Evolutionary conservation across 2,888 invertebrate species (phyloP), one percentile per base, ranked within the genome.

Genomic region (Adelognathus sp.): DNA sequence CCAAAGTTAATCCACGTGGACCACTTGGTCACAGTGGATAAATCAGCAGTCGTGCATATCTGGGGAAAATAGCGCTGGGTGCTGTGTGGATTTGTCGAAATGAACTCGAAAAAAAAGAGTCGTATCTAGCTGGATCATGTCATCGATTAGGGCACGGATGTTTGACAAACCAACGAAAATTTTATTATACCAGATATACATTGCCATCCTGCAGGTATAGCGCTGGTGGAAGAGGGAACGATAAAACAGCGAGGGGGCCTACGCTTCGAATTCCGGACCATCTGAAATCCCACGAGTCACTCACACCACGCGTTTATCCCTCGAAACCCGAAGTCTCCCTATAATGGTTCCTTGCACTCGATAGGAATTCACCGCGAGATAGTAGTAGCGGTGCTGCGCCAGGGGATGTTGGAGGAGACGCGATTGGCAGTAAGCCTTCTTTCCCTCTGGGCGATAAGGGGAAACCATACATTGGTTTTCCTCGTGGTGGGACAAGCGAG

Each of bases 291-390:
- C 67, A 67, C 14, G 67, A 39, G 67, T 11, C 31, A 52, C 18
- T 39, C 31, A 50, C 21, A 9, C 36, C 58, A 39, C 46, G 31
- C 74, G 39, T 39, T 39, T 39, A 36, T 46, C 64, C 39, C 60
- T 18, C 63, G n/a, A 31, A 14, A 9, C 2, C n/a, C 31, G 14
- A 39, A 50, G 36, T 56, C 31, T 60, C 52, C 27, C 39, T 9
- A 39, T 54, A 61, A 67, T 67, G 74, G 58, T 67, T 61, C 67
- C 60, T n/a, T 74, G 52, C 52, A 52, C 67, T 74, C 39, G 67
- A 74, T 31, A 74, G 54, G 60, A 67, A 67, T 74, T 52, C 60
- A 61, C 31, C 16, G 11, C 74, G 33, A 52, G 41, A 60, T 39
- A 14, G 41, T 41, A 61, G 31, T 9, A 14, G 36, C 24, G 46